These are phyloP conservation scores for Podarcis cretensis DNA, from an alignment of 2,113 vertebrate genomes.

Conservation along the genomic window DNA sequence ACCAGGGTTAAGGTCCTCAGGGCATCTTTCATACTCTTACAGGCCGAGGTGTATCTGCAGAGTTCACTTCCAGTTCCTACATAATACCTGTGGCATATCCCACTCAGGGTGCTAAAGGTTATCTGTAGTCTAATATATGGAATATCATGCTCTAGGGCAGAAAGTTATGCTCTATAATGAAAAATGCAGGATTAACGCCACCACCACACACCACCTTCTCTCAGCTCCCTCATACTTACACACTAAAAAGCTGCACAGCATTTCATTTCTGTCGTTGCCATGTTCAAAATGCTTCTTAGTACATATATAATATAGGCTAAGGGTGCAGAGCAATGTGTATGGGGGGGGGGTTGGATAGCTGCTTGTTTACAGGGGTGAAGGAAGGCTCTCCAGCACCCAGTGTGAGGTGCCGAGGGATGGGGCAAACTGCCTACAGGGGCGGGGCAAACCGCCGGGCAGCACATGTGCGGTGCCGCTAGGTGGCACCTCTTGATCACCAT, in stretches of 20 bases:
- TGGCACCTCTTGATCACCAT: too few relatives aligned
- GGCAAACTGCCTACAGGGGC: too few relatives aligned
- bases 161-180: neutral
- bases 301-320: neutral
- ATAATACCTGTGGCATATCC: neutral
- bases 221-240: too few relatives aligned
- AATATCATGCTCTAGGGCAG: neutral
- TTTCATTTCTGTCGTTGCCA: neutral
- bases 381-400: too few relatives aligned
- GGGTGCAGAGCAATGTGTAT: neutral
- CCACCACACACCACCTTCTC: neutral
- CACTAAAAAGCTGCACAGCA: too few relatives aligned
- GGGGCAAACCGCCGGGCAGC: too few relatives aligned
- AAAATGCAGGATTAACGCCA: neutral
- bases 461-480: too few relatives aligned
- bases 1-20: neutral
- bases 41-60: neutral
- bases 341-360: neutral
- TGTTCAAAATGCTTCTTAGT: neutral
- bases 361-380: too few relatives aligned
- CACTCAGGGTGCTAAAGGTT: neutral
- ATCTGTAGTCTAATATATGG: neutral
- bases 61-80: neutral
- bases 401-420: too few relatives aligned
- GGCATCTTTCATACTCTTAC: neutral